Evolutionary conservation across 1,140 invertebrate species (phyloP), one percentile per base, ranked within the genome.

Genomic region (Trialeurodes vaporariorum): DNA sequence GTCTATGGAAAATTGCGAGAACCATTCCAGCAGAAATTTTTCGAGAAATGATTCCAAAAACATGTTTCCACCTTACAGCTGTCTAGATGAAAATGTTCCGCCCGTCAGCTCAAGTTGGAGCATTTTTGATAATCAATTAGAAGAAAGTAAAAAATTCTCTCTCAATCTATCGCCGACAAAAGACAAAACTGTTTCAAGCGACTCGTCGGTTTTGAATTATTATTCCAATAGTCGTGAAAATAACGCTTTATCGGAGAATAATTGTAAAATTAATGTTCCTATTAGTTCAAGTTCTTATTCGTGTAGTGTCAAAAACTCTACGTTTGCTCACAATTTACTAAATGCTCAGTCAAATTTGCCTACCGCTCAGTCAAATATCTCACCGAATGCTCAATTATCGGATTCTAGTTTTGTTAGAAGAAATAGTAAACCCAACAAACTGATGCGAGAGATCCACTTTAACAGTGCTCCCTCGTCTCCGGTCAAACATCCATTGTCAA

Each of bases 371-470:
- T 49, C 34, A 49, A 17, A 49, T 49, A 17, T 49, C 17, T 49
- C 17, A 9, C 34, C 5, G 5, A 49, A 49, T 49, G 34, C 34
- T 49, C 34, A 49, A 49, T 49, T 49, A 49, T 49, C 17, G 5
- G 34, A 49, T 49, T 49, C 34, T 49, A 49, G 34, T 49, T 49
- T 49, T 9, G 17, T 49, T 9, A 49, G 17, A 49, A 49, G 34
- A 17, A 49, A 17, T 17, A 49, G 17, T 49, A 49, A 49, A 49
- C 34, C 34, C 17, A 49, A 17, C 17, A 49, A 49, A 49, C 34
- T 49, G 17, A 49, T 49, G 34, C 68, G 85, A 86, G 75, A 81
- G 81, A 76, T 80, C 86, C 67, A 78, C 83, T 49, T 49, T 17
- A 49, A 49, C 17, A 49, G 34, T 49, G 34, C 34, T 49, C 34